Evolutionary conservation across 1,140 invertebrate genomes (phyloP).

Genomic region (Nixonia krombeini): DNA sequence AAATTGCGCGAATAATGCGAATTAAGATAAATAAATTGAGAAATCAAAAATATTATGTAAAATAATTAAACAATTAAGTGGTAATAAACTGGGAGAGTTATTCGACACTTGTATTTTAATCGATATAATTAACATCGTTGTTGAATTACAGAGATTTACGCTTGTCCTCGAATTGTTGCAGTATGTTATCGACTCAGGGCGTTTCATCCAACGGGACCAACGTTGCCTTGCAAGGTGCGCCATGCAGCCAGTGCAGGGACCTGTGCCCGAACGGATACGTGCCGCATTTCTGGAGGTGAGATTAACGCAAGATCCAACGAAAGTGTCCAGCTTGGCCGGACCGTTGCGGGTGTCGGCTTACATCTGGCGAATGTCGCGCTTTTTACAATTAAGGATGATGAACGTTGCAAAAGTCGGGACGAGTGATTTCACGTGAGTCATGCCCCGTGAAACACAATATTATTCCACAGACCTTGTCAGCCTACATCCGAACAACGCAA

Average conservation of each 20-base stretch:
- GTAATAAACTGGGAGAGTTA: too few relatives aligned
- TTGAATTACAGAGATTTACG: too few relatives aligned
- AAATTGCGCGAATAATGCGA: too few relatives aligned
- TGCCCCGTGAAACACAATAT: background rate
- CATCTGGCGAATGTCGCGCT: background rate
- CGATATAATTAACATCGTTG: too few relatives aligned
- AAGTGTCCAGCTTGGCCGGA: background rate
- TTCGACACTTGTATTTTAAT: too few relatives aligned
- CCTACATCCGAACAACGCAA: background rate
- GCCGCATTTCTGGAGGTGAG: conserved; percentile 69
- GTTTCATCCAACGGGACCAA: conserved; percentile 56
- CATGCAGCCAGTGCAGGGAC: conserved; percentile 67
- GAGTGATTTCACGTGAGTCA: background rate
- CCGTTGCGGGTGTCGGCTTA: background rate
- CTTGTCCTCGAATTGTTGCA: too few relatives aligned
- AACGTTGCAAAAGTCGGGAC: background rate
- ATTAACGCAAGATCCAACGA: conserved; percentile 4
- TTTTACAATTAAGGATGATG: background rate
- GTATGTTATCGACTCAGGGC: conserved; percentile 64
- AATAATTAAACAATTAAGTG: too few relatives aligned
- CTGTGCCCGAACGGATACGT: conserved; percentile 66
- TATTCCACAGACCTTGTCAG: background rate
- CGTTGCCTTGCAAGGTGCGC: conserved; percentile 63
- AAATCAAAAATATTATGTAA: too few relatives aligned
- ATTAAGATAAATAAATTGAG: too few relatives aligned